These are phyloP conservation scores for Adineta ricciae DNA, from an alignment of 2,888 invertebrate genomes.

Conservation along the genomic window DNA sequence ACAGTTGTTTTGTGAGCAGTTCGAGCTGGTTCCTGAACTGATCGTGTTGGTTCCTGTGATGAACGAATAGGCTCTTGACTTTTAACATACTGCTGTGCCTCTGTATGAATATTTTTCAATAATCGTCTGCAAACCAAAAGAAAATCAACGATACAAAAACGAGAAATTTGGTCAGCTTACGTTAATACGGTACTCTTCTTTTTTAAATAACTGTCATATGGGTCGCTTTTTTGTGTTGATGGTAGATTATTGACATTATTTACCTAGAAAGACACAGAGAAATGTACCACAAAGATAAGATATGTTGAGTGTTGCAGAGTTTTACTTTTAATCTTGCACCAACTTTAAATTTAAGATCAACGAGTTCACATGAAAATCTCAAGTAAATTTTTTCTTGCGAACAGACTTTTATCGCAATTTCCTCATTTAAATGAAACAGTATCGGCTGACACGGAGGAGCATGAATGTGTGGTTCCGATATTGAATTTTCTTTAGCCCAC, in stretches of 20 bases:
- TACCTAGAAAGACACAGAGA: background rate
- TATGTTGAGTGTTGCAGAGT: background rate
- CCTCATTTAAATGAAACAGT: slow-evolving; percentile 42
- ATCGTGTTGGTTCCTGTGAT: too few species aligned
- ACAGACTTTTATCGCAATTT: slow-evolving; percentile 42
- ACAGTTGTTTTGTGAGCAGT: background rate
- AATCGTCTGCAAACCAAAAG: background rate
- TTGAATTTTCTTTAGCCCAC: slow-evolving; percentile 39
- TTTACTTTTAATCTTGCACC: slow-evolving; percentile 44
- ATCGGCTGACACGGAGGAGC: slow-evolving; percentile 50
- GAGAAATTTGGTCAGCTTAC: background rate
- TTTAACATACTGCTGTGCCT: slow-evolving; percentile 8
- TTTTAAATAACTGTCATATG: background rate
- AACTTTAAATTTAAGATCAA: slow-evolving; percentile 45
- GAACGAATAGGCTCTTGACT: background rate
- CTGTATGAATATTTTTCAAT: slow-evolving; percentile 4
- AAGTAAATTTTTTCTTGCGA: slow-evolving; percentile 44
- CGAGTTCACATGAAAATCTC: slow-evolving; percentile 40
- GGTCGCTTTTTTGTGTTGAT: background rate
- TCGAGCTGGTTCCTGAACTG: background rate
- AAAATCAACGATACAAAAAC: background rate
- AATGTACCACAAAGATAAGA: background rate
- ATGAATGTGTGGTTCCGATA: slow-evolving; percentile 40
- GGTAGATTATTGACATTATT: slow-evolving; percentile 14
- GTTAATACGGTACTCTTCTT: slow-evolving; percentile 5